Evolutionary conservation across 2,888 invertebrate genomes (phyloP), one percentile per base, ranked within the genome.

Genomic region (Plebejus anna): DNA sequence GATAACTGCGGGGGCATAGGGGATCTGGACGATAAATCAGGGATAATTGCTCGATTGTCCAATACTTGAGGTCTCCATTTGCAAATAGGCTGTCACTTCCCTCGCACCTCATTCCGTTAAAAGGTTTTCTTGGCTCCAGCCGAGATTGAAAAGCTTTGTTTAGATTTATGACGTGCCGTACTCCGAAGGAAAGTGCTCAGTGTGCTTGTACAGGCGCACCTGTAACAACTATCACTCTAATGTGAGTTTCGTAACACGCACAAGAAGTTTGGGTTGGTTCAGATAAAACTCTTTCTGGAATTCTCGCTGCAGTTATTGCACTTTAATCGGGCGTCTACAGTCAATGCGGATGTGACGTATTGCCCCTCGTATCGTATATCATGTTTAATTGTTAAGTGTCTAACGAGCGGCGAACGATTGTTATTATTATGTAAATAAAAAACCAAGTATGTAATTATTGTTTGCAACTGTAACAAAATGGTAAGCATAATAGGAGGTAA

Each of bases 11-110:
- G 73, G 73, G 55, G 28, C 73, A 32, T 32, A 51, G 73, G 73
- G 73, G 73, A 73, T 73, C 51, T 73, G 47, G 51, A 22, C 51
- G 51, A 73, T 73, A 73, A 73, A 73, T 73, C 55, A 73, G 55
- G 28, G 28, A 73, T 73, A 73, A 55, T 73, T 73, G 55, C 55
- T 28, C 73, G 28, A 73, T 55, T 55, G 42, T 55, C 32, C 73
- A 42, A 71, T 71, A 28, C 28, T 47, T 73, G 13, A 47, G 73
- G 51, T 28, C 73, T 51, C 32, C 73, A 73, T 73, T 73, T 73
- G 73, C 73, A 73, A 73, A 73, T 73, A 16, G 38, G 51, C 51
- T 73, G 73, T 55, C 72, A 32, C 51, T 73, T 11, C 28, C 6
- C 73, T 73, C 28, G 51, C 73, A 36, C 73, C 73, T 73, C 51